Conservation (phyloP, 2,797 vertebrate species). For the Chaetodon trifasciatus region DNA sequence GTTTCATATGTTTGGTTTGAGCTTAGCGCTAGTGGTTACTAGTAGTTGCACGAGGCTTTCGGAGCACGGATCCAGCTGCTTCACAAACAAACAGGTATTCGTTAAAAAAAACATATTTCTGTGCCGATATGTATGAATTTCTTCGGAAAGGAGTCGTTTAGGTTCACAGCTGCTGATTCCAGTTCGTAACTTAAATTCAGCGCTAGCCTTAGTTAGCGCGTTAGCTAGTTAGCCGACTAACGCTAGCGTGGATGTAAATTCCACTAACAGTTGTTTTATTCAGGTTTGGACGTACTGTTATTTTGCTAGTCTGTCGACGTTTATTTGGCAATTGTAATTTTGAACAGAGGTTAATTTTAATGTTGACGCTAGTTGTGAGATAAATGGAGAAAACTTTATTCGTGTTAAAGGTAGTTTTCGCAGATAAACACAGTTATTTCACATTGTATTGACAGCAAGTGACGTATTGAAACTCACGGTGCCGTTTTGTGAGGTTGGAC, state of each 20-base stretch:
- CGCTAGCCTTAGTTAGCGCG: neutral
- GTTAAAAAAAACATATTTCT: accelerated
- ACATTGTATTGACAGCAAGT: neutral
- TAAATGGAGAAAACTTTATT: neutral
- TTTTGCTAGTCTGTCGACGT: neutral
- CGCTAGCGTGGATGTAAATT: neutral
- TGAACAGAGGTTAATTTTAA: neutral
- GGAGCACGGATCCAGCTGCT: neutral
- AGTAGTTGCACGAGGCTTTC: neutral
- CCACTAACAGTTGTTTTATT: neutral
- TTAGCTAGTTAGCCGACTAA: conserved; percentile 14
- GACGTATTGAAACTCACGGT: neutral
- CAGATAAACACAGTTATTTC: neutral
- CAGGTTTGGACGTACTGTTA: neutral
- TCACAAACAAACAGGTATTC: conserved; percentile 23
- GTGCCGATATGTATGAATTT: accelerated
- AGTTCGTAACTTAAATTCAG: no score
- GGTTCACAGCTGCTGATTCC: neutral
- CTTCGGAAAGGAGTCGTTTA: accelerated
- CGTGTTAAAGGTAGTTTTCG: neutral
- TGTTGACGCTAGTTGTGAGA: neutral
- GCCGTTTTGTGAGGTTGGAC: neutral
- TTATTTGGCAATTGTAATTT: neutral
- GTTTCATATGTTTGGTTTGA: accelerated
- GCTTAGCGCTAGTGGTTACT: accelerated